Evolutionary conservation across 2,888 invertebrate species (phyloP), one percentile per base, ranked within the genome.

Genomic region (Pimpla rufipes): DNA sequence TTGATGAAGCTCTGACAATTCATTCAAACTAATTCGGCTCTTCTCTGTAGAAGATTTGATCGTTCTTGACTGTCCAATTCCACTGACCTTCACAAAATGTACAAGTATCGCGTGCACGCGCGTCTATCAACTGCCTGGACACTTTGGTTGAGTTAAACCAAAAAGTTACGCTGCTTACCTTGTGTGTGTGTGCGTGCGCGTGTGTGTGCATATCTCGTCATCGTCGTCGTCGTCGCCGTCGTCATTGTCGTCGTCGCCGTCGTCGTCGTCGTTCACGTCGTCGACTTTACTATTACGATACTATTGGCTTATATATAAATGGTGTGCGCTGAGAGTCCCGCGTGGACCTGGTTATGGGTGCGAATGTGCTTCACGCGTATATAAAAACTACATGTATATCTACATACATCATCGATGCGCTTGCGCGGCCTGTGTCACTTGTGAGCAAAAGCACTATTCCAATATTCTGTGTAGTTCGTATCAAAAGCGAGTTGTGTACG

Each of bases 351-450:
- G 64, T 55, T 57, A 37, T 71, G 76, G 57, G 64, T 76, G 66
- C 76, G 64, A 66, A 79, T 71, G 81, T 79, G 78, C 78, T 74
- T 78, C n/a, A 37, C 67, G 71, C 71, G 67, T 29, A 29, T 29
- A 29, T 73, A 78, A 76, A 67, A 29, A n/a, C 29, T 70, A 37
- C 13, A 68, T 16, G 23, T 40, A 67, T 67, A 35, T 37, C 16
- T 71, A 40, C 73, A 78, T 79, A 83, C 64, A 67, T 77, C 37
- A 67, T 85, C 66, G 82, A 78, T 73, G 52, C 74, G 75, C 82
- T 67, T 86, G 87, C 87, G 85, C 89, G 86, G 88, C 87, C 87
- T 89, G 86, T 89, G 88, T 90, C 45, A 87, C 88, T 87, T 87
- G 88, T 88, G 86, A 88, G 87, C 87, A 77, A 77, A n/a, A 73